phyloP scores from a whole-genome alignment of 2,113 vertebrate species.

The Cacatua alba region DNA sequence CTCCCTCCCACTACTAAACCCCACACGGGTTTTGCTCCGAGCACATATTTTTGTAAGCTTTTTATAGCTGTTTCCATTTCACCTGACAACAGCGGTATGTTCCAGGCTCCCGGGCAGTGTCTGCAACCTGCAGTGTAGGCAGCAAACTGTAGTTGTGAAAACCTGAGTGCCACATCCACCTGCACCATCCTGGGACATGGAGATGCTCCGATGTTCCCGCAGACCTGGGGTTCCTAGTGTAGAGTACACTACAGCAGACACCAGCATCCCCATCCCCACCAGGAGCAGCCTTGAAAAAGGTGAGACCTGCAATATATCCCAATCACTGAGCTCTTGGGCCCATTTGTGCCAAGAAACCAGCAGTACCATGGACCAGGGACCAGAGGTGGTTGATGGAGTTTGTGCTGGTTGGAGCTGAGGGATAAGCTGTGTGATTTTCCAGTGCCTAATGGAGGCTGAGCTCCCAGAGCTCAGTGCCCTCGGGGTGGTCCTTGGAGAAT shows the following conservation, averaged over 20 bases:
- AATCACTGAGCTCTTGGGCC: not conserved
- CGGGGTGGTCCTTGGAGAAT: not conserved
- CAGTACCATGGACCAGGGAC: rapidly evolving
- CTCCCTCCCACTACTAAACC: not conserved
- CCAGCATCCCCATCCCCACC: not conserved
- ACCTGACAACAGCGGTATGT: not conserved
- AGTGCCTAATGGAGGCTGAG: not conserved
- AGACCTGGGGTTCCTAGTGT: not conserved
- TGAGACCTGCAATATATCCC: rapidly evolving
- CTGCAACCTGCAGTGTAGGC: not conserved
- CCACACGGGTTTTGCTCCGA: not conserved
- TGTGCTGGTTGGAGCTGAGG: not conserved
- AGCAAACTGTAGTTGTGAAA: not conserved
- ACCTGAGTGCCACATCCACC: not conserved
- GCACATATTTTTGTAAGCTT: not conserved
- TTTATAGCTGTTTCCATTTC: conserved; percentile 5
- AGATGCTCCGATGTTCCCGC: rapidly evolving
- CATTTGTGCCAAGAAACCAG: not conserved
- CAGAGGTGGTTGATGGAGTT: not conserved
- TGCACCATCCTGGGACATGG: rapidly evolving
- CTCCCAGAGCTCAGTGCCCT: not conserved
- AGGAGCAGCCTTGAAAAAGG: not conserved
- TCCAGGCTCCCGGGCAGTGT: not conserved
- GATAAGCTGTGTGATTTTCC: rapidly evolving
- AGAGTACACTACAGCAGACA: not conserved